phyloP scores from a whole-genome alignment of 2,113 vertebrate species.

The Microtus oregoni region DNA sequence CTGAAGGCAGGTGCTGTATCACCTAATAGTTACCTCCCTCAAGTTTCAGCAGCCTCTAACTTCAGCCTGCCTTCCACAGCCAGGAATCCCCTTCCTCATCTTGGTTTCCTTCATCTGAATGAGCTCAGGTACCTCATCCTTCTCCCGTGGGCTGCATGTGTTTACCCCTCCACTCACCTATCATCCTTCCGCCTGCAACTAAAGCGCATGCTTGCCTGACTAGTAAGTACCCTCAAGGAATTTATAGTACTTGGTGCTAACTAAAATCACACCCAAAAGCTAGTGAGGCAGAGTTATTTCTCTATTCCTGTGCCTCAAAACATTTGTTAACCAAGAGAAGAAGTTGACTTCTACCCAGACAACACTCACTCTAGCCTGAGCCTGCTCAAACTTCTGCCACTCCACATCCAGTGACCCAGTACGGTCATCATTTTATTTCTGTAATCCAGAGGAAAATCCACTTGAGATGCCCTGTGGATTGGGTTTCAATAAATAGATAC shows the following conservation, averaged over 20 bases:
- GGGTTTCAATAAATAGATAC: conserved; percentile 2
- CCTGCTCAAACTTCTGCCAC: background rate
- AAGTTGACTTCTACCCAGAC: background rate
- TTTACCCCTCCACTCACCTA: background rate
- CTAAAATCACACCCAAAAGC: background rate
- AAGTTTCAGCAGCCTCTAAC: background rate
- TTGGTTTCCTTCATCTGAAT: conserved; percentile 10
- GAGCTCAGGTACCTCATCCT: background rate
- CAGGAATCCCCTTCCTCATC: background rate
- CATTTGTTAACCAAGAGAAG: background rate
- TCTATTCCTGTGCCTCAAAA: background rate
- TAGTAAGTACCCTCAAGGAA: background rate
- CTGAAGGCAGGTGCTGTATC: background rate
- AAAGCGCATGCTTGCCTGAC: background rate
- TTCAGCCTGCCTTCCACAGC: background rate
- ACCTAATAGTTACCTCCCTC: background rate
- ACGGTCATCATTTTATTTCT: background rate
- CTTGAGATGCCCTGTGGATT: background rate
- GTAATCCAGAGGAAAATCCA: background rate
- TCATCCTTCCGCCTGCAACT: background rate
- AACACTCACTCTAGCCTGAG: background rate
- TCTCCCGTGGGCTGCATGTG: background rate
- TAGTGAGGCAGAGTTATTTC: background rate
- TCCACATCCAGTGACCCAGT: background rate
- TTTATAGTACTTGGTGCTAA: background rate